Evolutionary conservation across 2,888 invertebrate genomes (phyloP), one percentile per base, ranked within the genome.

Genomic region (Prosopocoilus inquinatus): DNA sequence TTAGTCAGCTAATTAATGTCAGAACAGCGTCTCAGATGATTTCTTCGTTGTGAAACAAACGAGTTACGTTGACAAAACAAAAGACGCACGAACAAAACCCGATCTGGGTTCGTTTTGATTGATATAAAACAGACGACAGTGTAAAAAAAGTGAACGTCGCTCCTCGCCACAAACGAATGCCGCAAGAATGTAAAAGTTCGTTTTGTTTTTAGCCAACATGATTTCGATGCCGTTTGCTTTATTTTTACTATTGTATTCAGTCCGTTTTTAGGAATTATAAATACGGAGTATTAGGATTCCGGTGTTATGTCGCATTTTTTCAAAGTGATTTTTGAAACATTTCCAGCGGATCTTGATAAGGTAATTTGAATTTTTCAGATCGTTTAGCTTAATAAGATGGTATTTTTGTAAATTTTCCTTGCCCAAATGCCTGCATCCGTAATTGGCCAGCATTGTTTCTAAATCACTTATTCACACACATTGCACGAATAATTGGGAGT

Each of bases 111-210:
- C 65, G 66, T 70, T 74, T 75, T 75, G 75, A 75, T 75, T 75
- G 75, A 75, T 74, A 73, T 70, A 73, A 73, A 72, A 72, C 73
- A 72, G 72, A 72, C 73, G 73, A 65, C 73, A 72, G 66, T 63
- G 70, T 68, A 73, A 72, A 73, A 73, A 50, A 73, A 69, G 68
- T 68, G 69, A 70, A 68, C 66, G 68, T 67, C 67, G 67, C 64
- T 67, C 65, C 64, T 62, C 59, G 68, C 65, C 70, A 71, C 71
- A 71, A 71, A 71, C 70, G 71, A 70, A 71, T 67, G 70, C 71
- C 73, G 71, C 68, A 68, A 68, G 70, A 72, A 72, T 72, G 70
- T 66, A 65, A 69, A 68, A 69, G 64, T 68, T 68, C 58, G 65
- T 66, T 69, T 68, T 64, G 64, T 70, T 68, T 63, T 64, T 66